These are phyloP conservation scores for Parapsyche elsis DNA, from an alignment of 1,140 invertebrate species.

Conservation along the genomic window DNA sequence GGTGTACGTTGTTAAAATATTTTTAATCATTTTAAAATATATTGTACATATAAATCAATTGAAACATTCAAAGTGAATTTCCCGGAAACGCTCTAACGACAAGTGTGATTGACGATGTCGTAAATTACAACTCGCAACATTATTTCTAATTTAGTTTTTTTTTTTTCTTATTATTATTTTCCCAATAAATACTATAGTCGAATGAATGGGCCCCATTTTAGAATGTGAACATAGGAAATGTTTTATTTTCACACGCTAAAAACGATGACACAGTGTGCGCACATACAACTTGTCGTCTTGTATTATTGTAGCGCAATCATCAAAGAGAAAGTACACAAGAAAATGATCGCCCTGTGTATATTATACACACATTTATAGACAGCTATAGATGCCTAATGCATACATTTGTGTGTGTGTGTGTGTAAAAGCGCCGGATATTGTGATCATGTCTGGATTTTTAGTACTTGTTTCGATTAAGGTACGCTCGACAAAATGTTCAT, in stretches of 20 bases:
- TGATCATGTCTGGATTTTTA: no score
- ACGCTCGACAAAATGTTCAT: no score
- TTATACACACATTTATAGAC: conserved; percentile 7
- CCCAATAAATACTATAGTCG: no score
- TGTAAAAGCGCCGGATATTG: no score
- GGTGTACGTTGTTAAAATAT: neutral
- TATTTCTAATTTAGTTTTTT: neutral
- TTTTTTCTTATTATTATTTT: no score
- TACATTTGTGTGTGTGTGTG: no score
- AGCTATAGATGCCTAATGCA: neutral
- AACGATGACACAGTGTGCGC: neutral
- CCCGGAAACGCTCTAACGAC: no score
- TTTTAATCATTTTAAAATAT: neutral
- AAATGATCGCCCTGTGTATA: conserved; percentile 13
- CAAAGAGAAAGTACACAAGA: conserved; percentile 24
- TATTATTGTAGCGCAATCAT: conserved; percentile 23
- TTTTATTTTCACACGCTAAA: conserved; percentile 9
- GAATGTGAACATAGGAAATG: conserved; percentile 8
- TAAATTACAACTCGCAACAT: neutral
- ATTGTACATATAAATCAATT: no score
- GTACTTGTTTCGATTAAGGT: no score
- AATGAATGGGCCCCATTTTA: no score
- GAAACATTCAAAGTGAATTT: no score
- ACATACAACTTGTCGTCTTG: conserved; percentile 6
- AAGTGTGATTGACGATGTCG: no score